Evolutionary conservation across 1,140 invertebrate species (phyloP).

Genomic region (Hyles vespertilio): DNA sequence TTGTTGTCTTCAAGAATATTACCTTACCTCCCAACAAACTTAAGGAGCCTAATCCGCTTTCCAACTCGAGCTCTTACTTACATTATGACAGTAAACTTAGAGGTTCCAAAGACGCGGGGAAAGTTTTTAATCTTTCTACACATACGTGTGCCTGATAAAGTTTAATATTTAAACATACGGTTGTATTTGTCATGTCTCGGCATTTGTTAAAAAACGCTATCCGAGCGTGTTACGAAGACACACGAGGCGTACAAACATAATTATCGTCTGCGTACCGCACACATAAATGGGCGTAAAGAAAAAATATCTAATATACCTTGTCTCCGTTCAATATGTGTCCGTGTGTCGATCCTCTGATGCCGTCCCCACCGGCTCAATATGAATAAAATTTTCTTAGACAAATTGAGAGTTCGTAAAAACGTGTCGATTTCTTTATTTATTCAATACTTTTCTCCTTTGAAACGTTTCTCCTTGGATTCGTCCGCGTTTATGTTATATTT

Average conservation of each 20-base stretch:
- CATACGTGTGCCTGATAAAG: conserved; percentile 21
- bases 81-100: conserved; percentile 64
- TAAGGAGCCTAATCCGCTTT: conserved; percentile 67
- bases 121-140: conserved; percentile 59
- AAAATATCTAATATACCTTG: conserved; percentile 47
- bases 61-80: conserved; percentile 62
- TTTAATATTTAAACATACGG: conserved; percentile 15
- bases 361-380: conserved; percentile 46
- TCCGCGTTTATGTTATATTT: conserved; percentile 49
- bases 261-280: neutral
- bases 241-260: neutral
- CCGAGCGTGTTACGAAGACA: neutral
- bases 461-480: conserved; percentile 41
- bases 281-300: conserved; percentile 12
- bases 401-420: conserved; percentile 60
- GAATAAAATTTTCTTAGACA: conserved; percentile 65
- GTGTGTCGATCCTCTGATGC: conserved; percentile 49
- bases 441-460: conserved; percentile 55
- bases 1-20: conserved; percentile 56
- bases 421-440: conserved; percentile 68
- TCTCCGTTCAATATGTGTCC: conserved; percentile 47
- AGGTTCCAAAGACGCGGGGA: conserved; percentile 49
- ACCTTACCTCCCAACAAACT: conserved; percentile 67
- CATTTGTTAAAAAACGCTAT: neutral
- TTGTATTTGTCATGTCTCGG: neutral